These are phyloP conservation scores for Phocides pigmalion DNA, from an alignment of 1,140 invertebrate genomes.

Conservation along the genomic window DNA sequence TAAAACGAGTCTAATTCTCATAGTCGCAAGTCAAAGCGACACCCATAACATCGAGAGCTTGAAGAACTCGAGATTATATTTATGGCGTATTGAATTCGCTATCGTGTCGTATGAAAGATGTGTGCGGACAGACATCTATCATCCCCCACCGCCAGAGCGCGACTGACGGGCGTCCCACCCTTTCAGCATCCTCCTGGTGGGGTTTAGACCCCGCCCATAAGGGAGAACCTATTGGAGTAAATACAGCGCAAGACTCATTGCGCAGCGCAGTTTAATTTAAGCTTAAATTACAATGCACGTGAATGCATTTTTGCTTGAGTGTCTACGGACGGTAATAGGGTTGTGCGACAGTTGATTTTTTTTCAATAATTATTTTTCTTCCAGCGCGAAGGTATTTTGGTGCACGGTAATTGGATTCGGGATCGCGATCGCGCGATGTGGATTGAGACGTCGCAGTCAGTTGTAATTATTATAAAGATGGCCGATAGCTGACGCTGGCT, in stretches of 20 bases:
- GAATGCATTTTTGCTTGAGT: conserved; percentile 27
- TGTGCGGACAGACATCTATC: conserved; percentile 67
- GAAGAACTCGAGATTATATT: conserved; percentile 57
- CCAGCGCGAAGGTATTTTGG: conserved; percentile 67
- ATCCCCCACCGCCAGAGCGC: conserved; percentile 64
- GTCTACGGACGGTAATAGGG: conserved; percentile 43
- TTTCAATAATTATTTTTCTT: conserved; percentile 69
- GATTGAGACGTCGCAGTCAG: conserved; percentile 73
- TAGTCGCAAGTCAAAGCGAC: conserved; percentile 12
- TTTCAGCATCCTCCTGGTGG: conserved; percentile 38
- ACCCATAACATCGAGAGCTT: conserved; percentile 9
- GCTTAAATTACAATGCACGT: conserved; percentile 20
- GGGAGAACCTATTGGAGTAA: conserved; percentile 34
- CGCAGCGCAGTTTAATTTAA: conserved; percentile 37
- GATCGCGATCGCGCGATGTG: conserved; percentile 42
- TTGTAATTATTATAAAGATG: conserved; percentile 81
- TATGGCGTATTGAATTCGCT: conserved; percentile 71
- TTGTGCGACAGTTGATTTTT: conserved; percentile 53
- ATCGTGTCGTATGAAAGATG: conserved; percentile 74
- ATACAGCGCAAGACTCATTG: conserved; percentile 33
- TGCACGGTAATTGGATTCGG: conserved; percentile 73
- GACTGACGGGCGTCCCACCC: conserved; percentile 62
- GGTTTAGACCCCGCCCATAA: conserved; percentile 59
- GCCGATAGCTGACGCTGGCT: conserved; percentile 63
- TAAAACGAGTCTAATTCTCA: conserved; percentile 36